phyloP scores from a whole-genome alignment of 2,888 invertebrate genomes.

The Tortricodes alternella region DNA sequence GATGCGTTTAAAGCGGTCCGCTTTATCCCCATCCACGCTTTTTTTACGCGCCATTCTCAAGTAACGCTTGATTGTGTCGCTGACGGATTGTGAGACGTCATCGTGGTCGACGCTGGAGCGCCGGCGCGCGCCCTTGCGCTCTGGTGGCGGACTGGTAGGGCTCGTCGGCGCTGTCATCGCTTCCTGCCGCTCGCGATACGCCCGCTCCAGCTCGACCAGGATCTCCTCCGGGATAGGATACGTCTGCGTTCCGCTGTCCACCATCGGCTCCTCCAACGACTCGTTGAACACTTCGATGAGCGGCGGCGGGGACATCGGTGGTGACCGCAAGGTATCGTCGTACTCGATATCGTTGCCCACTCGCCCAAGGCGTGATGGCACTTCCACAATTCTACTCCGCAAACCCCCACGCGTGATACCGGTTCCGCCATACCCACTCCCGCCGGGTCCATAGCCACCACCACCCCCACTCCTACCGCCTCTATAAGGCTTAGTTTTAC shows the following conservation, averaged over 20 bases:
- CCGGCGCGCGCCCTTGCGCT: conserved; percentile 76
- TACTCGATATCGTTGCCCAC: conserved; percentile 49
- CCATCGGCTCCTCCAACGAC: conserved; percentile 78
- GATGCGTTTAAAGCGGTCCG: conserved; percentile 92
- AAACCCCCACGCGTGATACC: conserved; percentile 62
- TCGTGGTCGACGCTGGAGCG: conserved; percentile 92
- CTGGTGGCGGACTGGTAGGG: conserved; percentile 68
- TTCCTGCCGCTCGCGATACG: conserved; percentile 69
- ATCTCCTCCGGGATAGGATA: conserved; percentile 82
- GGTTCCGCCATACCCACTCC: conserved; percentile 55
- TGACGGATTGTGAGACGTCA: conserved; percentile 93
- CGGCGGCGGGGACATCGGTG: conserved; percentile 84
- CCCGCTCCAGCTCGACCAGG: conserved; percentile 73
- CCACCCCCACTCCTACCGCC: conserved; percentile 66
- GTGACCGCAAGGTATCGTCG: conserved; percentile 56
- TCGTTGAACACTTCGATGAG: conserved; percentile 86
- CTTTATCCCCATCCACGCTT: conserved; percentile 90
- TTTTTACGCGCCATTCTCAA: conserved; percentile 94
- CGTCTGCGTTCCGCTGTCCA: conserved; percentile 84
- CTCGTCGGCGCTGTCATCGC: conserved; percentile 69
- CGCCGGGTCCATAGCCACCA: conserved; percentile 52
- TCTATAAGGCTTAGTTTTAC: conserved; percentile 84
- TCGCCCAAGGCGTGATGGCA: conserved; percentile 43
- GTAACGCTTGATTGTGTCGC: conserved; percentile 93
- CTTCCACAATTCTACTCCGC: conserved; percentile 53